Evolutionary conservation across 1,140 invertebrate genomes (phyloP), one percentile per base, ranked within the genome.

Genomic region (Zaprionus nigranus): DNA sequence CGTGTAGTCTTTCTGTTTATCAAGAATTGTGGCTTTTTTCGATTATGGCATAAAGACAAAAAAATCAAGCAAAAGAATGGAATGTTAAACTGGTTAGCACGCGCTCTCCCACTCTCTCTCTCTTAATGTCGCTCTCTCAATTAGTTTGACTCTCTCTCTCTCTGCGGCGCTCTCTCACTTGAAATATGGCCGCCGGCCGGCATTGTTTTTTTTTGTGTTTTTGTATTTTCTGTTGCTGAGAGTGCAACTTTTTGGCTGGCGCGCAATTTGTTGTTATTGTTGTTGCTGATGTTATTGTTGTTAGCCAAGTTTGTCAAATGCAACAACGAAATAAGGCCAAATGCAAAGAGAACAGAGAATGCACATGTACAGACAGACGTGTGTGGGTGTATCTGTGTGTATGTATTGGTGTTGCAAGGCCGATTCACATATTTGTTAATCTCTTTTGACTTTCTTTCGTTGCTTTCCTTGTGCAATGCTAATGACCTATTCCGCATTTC

Each of bases 171-270:
- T 57, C 34, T 66, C 53, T 57, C 17, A 22, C 11, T 20, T 34
- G 20, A 54, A 76, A 76, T 34, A 76, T 76, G 74, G 68, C 40
- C 51, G 83, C 82, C 82, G 82, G 82, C 82, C 82, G 82, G 82
- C 83, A 72, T 75, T 85, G 69, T 72, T 85, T 85, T 81, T 81
- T 85, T 34, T 34, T 34, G 9, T 34, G n/a, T 30, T 30, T 30
- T 34, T 34, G 30, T 34, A 34, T 34, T 11, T 34, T 34, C 9
- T 34, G 30, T 34, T 58, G 63, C 79, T 81, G 78, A 84, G 81
- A 78, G 75, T 67, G 78, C 67, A 76, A 62, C 43, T 22, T 65
- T 61, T 67, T 67, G 34, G 30, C 38, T 67, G 63, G 70, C 70
- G 75, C 75, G 75, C 62, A 63, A 66, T 59, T 66, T 72, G 60